Percentiles rank a stretch among this genome's conserved stretches.
Conservation (phyloP, 2,113 vertebrate genomes). For the Equus quagga region DNA sequence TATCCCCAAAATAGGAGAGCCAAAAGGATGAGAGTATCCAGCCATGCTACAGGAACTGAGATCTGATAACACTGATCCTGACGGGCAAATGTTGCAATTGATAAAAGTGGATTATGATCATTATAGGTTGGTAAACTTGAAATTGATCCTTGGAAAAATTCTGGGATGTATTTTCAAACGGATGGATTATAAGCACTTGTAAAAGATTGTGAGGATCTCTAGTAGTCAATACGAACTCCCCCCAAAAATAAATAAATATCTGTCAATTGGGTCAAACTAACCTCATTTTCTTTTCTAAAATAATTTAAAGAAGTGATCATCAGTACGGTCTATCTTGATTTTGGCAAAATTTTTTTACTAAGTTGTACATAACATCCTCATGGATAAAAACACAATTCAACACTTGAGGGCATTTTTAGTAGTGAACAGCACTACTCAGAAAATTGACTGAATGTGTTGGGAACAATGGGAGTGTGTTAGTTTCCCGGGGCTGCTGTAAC, state of each 20-base stretch:
- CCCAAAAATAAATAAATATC: neutral
- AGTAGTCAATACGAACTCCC: neutral
- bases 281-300: neutral
- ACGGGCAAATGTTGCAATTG: neutral
- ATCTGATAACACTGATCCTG: neutral
- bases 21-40: accelerated
- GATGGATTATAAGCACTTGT: neutral
- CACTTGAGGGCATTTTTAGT: neutral
- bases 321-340: neutral
- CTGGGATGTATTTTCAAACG: neutral
- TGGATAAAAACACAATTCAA: neutral
- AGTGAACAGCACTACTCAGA: neutral
- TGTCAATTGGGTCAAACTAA: neutral
- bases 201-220: neutral
- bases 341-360: neutral
- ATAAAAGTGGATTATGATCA: neutral
- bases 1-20: neutral
- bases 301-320: neutral
- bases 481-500: neutral
- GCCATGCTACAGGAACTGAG: neutral
- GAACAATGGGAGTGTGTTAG: neutral
- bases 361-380: neutral
- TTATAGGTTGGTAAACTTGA: neutral
- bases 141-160: neutral
- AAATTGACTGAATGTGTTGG: neutral